Evolutionary conservation across 2,113 vertebrate genomes (phyloP).

Genomic region (Osmerus mordax): DNA sequence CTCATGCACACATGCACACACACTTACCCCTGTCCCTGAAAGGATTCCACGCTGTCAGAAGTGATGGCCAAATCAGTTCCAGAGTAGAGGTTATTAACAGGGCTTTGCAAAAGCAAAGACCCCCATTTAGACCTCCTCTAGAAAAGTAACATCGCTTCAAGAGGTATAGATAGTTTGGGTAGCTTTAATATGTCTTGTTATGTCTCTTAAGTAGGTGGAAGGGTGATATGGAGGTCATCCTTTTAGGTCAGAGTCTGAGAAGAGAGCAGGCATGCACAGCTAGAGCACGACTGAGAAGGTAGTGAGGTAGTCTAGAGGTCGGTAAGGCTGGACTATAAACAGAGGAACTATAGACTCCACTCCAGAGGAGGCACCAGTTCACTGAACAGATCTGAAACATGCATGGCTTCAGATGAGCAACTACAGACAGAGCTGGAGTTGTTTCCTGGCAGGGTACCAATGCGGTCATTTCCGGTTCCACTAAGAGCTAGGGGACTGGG

Average conservation of each 20-base stretch:
- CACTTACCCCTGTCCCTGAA: constrained; percentile 47
- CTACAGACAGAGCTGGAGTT: constrained; percentile 6
- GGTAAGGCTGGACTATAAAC: background rate
- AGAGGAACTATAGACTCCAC: background rate
- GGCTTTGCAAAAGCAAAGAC: no score
- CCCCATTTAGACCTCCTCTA: no score
- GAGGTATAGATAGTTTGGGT: background rate
- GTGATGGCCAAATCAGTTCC: no score
- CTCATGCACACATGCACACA: constrained; percentile 61
- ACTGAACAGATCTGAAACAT: background rate
- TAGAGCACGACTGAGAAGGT: constrained; percentile 32
- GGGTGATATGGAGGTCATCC: constrained; percentile 29
- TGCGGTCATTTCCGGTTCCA: constrained; percentile 1
- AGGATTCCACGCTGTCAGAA: constrained; percentile 35
- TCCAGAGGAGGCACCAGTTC: constrained; percentile 37
- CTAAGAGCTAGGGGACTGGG: background rate
- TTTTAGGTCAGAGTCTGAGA: constrained; percentile 53
- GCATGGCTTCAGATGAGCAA: background rate
- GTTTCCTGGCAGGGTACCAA: constrained; percentile 39
- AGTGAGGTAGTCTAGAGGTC: constrained; percentile 25
- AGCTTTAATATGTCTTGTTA: background rate
- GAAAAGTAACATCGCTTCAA: no score
- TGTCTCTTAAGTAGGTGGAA: background rate
- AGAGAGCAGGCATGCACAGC: constrained; percentile 55
- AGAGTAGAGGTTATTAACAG: no score